Evolutionary conservation across 2,113 vertebrate genomes (phyloP).

Genomic region (Oxyura jamaicensis): DNA sequence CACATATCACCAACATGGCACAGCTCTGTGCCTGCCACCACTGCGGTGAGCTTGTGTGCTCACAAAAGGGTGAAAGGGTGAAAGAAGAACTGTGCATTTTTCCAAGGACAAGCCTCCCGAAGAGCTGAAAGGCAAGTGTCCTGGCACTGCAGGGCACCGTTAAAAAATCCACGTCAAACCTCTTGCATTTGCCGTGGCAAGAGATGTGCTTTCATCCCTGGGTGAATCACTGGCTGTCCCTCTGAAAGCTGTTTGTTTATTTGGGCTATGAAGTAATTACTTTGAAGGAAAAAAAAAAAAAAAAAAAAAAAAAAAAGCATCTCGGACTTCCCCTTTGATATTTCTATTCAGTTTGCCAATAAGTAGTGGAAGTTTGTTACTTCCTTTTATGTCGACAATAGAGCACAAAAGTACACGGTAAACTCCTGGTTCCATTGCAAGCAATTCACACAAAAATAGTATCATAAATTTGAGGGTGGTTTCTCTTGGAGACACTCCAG

Average conservation of each 20-base stretch:
- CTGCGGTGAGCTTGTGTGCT: not conserved
- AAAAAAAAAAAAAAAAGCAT: not conserved
- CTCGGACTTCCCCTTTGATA: conserved; percentile 57
- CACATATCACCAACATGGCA: accelerated
- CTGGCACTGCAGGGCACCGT: not conserved
- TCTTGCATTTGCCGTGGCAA: not conserved
- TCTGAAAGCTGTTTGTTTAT: not conserved
- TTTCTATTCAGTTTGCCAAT: conserved; percentile 50
- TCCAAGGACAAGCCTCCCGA: not conserved
- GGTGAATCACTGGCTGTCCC: not conserved
- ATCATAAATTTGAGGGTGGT: conserved; percentile 22
- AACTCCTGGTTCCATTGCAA: conserved; percentile 48
- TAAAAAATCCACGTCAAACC: not conserved
- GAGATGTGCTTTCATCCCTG: not conserved
- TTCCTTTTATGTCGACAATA: conserved; percentile 62
- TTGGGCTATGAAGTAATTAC: not conserved
- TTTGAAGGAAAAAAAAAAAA: not conserved
- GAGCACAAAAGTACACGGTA: conserved; percentile 47
- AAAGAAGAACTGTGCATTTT: not conserved
- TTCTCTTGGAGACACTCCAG: conserved; percentile 32
- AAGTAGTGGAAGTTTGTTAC: conserved; percentile 58
- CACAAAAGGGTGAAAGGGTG: not conserved
- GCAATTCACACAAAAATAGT: not conserved
- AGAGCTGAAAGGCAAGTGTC: not conserved
- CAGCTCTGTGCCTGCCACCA: not conserved